phyloP scores from a whole-genome alignment of 2,797 vertebrate species.

The Hafferia zeledoni region DNA sequence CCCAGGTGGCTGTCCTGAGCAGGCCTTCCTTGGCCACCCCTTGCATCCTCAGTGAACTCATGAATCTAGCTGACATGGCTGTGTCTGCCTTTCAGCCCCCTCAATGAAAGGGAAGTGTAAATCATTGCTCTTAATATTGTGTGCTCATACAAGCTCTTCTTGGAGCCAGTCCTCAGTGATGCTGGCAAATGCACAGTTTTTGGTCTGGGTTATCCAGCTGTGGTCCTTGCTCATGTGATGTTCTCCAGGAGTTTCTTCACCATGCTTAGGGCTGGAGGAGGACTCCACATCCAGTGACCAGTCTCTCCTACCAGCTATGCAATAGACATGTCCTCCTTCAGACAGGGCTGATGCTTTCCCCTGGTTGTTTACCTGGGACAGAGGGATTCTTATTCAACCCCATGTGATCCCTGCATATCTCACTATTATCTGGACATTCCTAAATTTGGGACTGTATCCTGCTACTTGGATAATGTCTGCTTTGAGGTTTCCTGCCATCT shows the following conservation, averaged over 20 bases:
- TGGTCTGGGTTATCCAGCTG: neutral
- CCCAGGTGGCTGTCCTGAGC: neutral
- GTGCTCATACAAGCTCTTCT: neutral
- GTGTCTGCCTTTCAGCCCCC: neutral
- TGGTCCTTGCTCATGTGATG: fast-evolving
- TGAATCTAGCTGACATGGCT: neutral
- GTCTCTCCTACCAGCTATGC: neutral
- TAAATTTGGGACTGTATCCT: neutral
- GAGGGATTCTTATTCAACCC: neutral
- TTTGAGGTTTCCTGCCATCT: neutral
- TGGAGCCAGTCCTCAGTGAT: neutral
- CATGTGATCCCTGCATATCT: neutral
- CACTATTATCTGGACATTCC: neutral
- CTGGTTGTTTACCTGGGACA: neutral
- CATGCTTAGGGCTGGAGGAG: neutral
- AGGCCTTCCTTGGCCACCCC: neutral
- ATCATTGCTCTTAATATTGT: neutral
- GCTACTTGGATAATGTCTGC: neutral
- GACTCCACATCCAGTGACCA: fast-evolving
- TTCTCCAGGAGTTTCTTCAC: neutral
- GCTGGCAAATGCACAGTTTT: fast-evolving
- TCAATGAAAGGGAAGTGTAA: neutral
- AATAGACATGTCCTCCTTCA: neutral
- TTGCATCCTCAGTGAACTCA: neutral
- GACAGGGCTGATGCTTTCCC: neutral